Base-by-base conservation (phyloP, 2,113 vertebrate genomes). In the Nesoenas mayeri region DNA sequence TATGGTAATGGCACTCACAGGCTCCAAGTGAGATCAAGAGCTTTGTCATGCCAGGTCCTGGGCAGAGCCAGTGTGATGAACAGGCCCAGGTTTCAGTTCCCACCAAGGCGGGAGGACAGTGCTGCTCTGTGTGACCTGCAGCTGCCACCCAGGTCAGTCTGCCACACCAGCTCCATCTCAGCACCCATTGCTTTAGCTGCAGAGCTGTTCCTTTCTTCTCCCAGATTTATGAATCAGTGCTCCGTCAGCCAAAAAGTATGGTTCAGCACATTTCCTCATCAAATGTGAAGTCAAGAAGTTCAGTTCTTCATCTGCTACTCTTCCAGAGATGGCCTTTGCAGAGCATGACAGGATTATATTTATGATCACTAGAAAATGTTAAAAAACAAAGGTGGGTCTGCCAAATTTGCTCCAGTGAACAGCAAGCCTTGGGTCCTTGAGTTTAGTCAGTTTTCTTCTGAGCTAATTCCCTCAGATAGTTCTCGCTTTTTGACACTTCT, bases 11-110 rank as follows among this genome's bases (percentile, higher is more conserved):
- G 44, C 17, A 47, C 11, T 25, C 34, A 36, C 34, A 32, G 47
- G 32, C 29, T 65, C 47, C 40, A 61, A 29, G n/a, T 0, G 2
- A 51, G 28, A 86, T 20, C 32, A 44, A 60, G 51, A 7, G 4
- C 51, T 87, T 66, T 26, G 28, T 71, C 34, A 15, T 47, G 28
- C 36, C 29, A 62, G 36, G 15, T 25, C 34, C 40, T 51, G 20
- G 22, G 47, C 44, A 40, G 34, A 31, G 6, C 21, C 38, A 24
- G 8, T 0, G 5, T 0, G 1, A 85, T 48, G 58, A 10, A 42
- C 15, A 22, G 54, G 20, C 15, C 13, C 21, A 25, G 31, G 58
- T 73, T 65, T 78, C 15, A 31, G n/a, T 26, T 31, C 2, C 1
- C 32, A 11, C 12, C 18, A 54, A 9, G 2, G 5, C 24, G n/a